Percentiles rank a stretch among this genome's conserved stretches.
Evolutionary conservation across 2,797 vertebrate species (phyloP).

Genomic region (Podarcis lilfordi): DNA sequence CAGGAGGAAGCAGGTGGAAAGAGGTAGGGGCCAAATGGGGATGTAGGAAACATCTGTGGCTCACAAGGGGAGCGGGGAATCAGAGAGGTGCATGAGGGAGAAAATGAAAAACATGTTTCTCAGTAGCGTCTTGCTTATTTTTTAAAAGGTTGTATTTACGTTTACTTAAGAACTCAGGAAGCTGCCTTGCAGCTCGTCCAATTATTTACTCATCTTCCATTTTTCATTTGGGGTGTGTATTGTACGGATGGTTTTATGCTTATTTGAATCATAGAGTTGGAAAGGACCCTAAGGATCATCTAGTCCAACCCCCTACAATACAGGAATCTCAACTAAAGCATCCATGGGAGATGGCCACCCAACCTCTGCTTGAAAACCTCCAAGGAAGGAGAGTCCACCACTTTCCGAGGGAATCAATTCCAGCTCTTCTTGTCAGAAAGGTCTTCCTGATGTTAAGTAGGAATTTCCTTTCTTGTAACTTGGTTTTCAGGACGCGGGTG

Average conservation of each 20-base stretch:
- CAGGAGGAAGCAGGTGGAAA: constrained; percentile 53
- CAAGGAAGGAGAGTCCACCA: no score
- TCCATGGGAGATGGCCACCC: no score
- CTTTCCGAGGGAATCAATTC: no score
- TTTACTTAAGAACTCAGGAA: background rate
- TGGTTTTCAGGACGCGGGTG: no score
- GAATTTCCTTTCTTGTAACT: no score
- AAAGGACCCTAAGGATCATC: no score
- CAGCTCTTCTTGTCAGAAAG: no score
- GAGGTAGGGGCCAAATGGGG: background rate
- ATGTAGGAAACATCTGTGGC: constrained; percentile 42
- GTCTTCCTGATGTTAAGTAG: no score
- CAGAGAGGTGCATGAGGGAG: constrained; percentile 52
- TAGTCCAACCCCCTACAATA: no score
- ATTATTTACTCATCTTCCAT: background rate
- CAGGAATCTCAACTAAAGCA: no score
- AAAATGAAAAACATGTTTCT: constrained; percentile 47
- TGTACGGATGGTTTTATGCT: background rate
- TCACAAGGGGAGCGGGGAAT: background rate
- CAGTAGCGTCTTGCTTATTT: background rate
- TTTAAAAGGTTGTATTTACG: background rate
- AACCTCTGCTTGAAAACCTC: no score
- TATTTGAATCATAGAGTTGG: no score
- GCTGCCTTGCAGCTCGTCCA: background rate
- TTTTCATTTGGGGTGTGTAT: background rate